A percentile compares a stretch with the other conserved stretches of the same genome.
Evolutionary conservation across 2,113 vertebrate species (phyloP).

Genomic region (Sclerurus mexicanus): DNA sequence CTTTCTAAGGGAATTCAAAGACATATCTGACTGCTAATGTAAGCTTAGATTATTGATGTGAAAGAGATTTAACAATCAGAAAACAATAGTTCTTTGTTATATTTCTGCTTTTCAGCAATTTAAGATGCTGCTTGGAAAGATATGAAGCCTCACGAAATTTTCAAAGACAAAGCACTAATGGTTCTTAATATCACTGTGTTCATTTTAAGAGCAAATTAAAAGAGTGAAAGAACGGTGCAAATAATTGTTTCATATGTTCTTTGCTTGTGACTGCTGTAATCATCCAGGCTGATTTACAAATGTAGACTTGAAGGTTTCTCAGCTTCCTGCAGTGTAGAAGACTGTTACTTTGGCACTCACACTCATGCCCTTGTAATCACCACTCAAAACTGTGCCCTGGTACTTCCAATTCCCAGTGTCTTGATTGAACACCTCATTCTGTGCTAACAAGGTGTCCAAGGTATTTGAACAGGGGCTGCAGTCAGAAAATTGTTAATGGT

Average conservation of each 20-base stretch:
- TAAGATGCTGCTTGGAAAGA: constrained; percentile 44
- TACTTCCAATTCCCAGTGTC: constrained; percentile 88
- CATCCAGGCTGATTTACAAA: constrained; percentile 99
- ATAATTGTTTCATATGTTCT: constrained; percentile 85
- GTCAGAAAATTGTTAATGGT: constrained; percentile 81
- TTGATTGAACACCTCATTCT: constrained; percentile 99
- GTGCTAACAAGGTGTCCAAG: constrained; percentile 96
- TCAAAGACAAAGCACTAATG: constrained; percentile 66
- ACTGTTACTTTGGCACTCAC: constrained; percentile 92
- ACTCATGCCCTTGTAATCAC: constrained; percentile 96
- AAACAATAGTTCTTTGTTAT: constrained; percentile 51
- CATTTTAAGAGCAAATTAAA: constrained; percentile 82
- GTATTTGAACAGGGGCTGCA: constrained; percentile 80
- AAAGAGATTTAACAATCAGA: constrained; percentile 30
- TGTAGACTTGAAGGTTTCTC: constrained; percentile 98
- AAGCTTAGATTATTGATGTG: constrained; percentile 2
- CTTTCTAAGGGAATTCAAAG: neutral
- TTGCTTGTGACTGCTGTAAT: constrained; percentile 96
- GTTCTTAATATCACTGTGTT: constrained; percentile 71
- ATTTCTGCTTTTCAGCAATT: constrained; percentile 37
- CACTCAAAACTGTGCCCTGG: constrained; percentile 91
- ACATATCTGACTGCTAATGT: neutral
- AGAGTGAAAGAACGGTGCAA: constrained; percentile 75
- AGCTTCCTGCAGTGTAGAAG: constrained; percentile 96
- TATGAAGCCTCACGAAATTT: constrained; percentile 49